phyloP scores from a whole-genome alignment of 2,888 invertebrate species.

The Caenorhabditis uteleia region DNA sequence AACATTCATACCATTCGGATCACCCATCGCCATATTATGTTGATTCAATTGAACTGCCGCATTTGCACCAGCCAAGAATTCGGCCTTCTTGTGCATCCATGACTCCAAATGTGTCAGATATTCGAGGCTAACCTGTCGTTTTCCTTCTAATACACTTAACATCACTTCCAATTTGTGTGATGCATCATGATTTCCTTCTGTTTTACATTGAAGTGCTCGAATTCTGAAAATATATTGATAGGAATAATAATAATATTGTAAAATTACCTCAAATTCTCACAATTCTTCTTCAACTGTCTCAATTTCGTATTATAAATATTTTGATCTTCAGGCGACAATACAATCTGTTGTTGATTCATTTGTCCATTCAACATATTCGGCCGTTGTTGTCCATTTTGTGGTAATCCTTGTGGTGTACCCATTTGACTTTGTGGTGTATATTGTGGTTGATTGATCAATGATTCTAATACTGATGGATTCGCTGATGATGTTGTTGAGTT shows the following conservation, averaged over 20 bases:
- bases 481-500: no score
- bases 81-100: slow-evolving; percentile 57
- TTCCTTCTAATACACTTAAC: slow-evolving; percentile 56
- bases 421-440: slow-evolving; percentile 27
- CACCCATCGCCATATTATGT: slow-evolving; percentile 26
- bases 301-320: slow-evolving; percentile 44
- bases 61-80: slow-evolving; percentile 36
- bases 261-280: slow-evolving; percentile 43
- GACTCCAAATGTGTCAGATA: slow-evolving; percentile 54
- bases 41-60: not conserved
- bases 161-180: slow-evolving; percentile 52
- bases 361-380: slow-evolving; percentile 8
- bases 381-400: slow-evolving; percentile 16
- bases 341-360: not conserved
- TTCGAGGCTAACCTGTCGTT: slow-evolving; percentile 51
- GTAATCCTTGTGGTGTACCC: slow-evolving; percentile 13
- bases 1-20: not conserved
- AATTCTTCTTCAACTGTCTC: slow-evolving; percentile 37
- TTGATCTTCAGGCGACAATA: slow-evolving; percentile 26
- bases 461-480: slow-evolving; percentile 47
- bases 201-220: slow-evolving; percentile 40
- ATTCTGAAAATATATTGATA: slow-evolving; percentile 20
- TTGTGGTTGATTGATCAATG: slow-evolving; percentile 50
- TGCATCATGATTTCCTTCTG: slow-evolving; percentile 48
- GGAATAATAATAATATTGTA: not conserved